Evolutionary conservation across 2,888 invertebrate species (phyloP).

Genomic region (Agrotis segetum): DNA sequence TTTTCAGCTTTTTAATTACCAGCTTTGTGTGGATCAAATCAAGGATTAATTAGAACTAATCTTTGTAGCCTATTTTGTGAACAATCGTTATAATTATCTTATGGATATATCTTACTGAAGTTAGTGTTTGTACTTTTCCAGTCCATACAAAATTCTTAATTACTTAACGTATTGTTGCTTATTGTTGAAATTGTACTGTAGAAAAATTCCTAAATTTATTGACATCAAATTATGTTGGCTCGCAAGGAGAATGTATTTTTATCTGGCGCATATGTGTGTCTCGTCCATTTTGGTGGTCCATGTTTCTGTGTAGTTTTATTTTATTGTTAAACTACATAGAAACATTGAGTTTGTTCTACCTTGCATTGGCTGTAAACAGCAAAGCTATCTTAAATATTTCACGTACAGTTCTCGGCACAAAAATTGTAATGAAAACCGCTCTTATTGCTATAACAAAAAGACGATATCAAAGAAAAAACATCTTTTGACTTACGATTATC

Average conservation of each 20-base stretch:
- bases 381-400: not conserved
- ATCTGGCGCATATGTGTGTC: constrained; percentile 99
- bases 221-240: constrained; percentile 92
- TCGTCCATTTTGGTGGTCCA: constrained; percentile 99
- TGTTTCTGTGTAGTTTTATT: not conserved
- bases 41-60: not conserved
- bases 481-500: too few relatives aligned
- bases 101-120: not conserved
- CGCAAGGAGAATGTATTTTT: constrained; percentile 97
- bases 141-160: constrained; percentile 86
- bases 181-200: constrained; percentile 95
- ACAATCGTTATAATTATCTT: not conserved
- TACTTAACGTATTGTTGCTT: constrained; percentile 94
- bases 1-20: too few relatives aligned
- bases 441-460: too few relatives aligned
- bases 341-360: too few relatives aligned
- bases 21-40: not conserved
- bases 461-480: too few relatives aligned
- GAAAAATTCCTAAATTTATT: constrained; percentile 95
- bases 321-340: too few relatives aligned
- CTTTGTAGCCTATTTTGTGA: not conserved
- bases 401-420: not conserved
- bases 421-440: too few relatives aligned
- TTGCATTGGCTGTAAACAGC: too few relatives aligned
- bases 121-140: not conserved